A percentile compares a stretch with the other conserved stretches of the same genome.
Conservation (phyloP, 2,888 invertebrate species). For the Mesopsocus fuscifrons region DNA sequence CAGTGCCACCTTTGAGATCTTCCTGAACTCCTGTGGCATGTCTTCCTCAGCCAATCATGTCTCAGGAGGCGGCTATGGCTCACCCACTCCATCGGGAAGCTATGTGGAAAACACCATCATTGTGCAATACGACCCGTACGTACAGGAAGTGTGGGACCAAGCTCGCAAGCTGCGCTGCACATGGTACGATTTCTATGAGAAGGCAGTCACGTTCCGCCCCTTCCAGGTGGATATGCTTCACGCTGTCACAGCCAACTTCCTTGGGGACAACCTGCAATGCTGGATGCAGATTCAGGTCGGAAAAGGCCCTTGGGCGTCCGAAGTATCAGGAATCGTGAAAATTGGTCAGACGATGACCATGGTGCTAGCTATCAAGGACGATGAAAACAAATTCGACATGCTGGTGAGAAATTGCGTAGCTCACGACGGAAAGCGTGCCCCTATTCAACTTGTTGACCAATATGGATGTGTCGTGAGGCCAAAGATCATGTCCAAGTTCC, state of each 20-base stretch:
- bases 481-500: conserved; percentile 84
- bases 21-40: conserved; percentile 86
- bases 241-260: conserved; percentile 86
- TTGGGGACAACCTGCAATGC: conserved; percentile 86
- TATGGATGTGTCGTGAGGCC: conserved; percentile 85
- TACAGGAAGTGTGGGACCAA: conserved; percentile 92
- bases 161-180: conserved; percentile 81
- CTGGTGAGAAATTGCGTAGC: conserved; percentile 85
- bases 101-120: conserved; percentile 91
- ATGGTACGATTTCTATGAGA: conserved; percentile 93
- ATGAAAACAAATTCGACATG: conserved; percentile 93
- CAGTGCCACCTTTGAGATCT: conserved; percentile 84
- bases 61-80: conserved; percentile 56
- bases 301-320: conserved; percentile 93
- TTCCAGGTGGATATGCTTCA: conserved; percentile 93
- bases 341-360: conserved; percentile 95
- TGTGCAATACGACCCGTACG: conserved; percentile 86
- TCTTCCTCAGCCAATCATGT: conserved; percentile 81
- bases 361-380: conserved; percentile 89
- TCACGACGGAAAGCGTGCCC: conserved; percentile 83
- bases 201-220: conserved; percentile 83
- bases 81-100: conserved; percentile 78
- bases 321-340: conserved; percentile 87
- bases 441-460: conserved; percentile 83
- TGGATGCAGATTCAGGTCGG: conserved; percentile 98